A percentile compares a stretch with the other conserved stretches of the same genome.
Conservation (phyloP, 2,797 vertebrate genomes). For the Choloepus didactylus region DNA sequence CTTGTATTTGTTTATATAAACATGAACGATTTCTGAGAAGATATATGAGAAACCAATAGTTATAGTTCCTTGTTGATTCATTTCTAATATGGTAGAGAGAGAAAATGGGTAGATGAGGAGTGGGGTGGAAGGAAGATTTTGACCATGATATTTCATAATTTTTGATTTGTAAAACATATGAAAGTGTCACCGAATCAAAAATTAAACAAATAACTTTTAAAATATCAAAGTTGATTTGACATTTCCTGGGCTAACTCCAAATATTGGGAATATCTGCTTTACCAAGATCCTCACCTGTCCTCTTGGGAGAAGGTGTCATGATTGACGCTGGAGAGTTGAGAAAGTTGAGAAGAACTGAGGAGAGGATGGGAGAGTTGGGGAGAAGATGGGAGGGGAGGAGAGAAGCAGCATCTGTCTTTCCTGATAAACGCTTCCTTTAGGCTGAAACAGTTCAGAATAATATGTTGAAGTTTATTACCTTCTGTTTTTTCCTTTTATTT, state of each 20-base stretch:
- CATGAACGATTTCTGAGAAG: background rate
- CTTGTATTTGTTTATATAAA: background rate
- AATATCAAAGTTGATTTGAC: background rate
- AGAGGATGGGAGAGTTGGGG: no score
- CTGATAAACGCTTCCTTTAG: background rate
- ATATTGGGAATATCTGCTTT: background rate
- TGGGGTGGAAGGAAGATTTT: background rate
- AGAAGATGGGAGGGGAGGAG: background rate
- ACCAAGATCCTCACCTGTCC: no score
- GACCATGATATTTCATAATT: background rate
- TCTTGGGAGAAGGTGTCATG: no score
- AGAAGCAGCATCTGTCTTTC: background rate
- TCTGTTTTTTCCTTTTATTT: background rate
- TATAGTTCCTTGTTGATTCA: background rate
- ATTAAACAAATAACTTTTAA: background rate
- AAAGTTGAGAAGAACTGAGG: rapidly evolving
- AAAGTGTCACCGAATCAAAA: background rate
- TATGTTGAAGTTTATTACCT: background rate
- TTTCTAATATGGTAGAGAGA: background rate
- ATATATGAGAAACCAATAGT: background rate
- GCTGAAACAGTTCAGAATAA: background rate
- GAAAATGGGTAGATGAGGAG: background rate
- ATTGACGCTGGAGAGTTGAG: background rate
- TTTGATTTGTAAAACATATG: background rate
- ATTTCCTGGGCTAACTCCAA: background rate